Evolutionary conservation across 2,888 invertebrate species (phyloP).

Genomic region (Drosophila fungiperda): DNA sequence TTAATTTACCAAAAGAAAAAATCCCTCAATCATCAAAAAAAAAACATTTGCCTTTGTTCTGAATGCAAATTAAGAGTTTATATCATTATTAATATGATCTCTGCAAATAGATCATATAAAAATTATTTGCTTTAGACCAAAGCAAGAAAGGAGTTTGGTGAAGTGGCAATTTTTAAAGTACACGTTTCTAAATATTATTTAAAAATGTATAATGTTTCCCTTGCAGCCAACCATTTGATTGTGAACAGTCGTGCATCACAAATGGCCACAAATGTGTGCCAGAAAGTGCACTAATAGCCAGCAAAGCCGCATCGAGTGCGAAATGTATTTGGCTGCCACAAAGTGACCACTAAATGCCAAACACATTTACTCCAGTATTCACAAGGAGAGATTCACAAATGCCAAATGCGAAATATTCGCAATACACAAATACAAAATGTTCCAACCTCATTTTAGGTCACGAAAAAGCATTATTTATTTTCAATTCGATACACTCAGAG

Average conservation of each 20-base stretch:
- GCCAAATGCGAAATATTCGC: neutral
- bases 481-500: neutral
- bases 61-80: neutral
- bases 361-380: slow-evolving; percentile 47
- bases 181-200: slow-evolving; percentile 6
- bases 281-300: slow-evolving; percentile 22
- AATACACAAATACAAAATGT: neutral
- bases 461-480: neutral
- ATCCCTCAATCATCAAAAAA: neutral
- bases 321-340: slow-evolving; percentile 62
- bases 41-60: neutral
- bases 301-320: slow-evolving; percentile 38
- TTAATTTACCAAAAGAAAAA: neutral
- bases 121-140: neutral
- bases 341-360: slow-evolving; percentile 70
- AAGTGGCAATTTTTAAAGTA: neutral
- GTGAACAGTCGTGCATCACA: slow-evolving; percentile 18
- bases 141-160: neutral
- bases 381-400: slow-evolving; percentile 21
- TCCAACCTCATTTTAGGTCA: slow-evolving; percentile 7
- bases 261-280: slow-evolving; percentile 42
- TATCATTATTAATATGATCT: neutral
- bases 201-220: neutral
- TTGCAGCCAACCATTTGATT: slow-evolving; percentile 28
- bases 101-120: neutral